Evolutionary conservation across 1,140 invertebrate genomes (phyloP).

Genomic region (Phymorhynchus buccinoides): DNA sequence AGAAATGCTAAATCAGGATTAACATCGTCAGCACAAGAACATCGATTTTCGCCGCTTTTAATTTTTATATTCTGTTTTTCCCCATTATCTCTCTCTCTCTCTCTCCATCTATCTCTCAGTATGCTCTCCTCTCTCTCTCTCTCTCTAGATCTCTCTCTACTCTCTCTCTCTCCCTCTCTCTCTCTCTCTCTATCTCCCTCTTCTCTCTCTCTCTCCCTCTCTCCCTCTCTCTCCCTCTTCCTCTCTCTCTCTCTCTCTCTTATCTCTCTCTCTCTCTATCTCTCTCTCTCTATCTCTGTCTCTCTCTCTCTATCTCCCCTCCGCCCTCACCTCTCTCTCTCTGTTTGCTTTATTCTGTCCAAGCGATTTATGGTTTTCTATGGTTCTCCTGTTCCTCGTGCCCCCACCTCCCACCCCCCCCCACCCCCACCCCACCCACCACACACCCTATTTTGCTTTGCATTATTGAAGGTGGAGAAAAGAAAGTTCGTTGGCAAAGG

Average conservation of each 20-base stretch:
- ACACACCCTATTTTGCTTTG: too few species aligned
- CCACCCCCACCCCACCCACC: too few species aligned
- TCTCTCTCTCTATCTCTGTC: neutral
- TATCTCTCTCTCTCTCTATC: neutral
- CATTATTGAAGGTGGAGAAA: too few species aligned
- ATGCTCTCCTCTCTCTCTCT: neutral
- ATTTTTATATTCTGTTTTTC: too few species aligned
- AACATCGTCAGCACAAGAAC: neutral
- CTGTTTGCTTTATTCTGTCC: neutral
- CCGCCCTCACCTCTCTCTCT: neutral
- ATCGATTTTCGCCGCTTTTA: neutral
- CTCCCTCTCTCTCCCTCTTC: neutral
- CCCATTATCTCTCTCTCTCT: neutral
- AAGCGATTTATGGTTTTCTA: neutral
- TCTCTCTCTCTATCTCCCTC: neutral
- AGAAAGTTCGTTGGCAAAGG: too few species aligned
- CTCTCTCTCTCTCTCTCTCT: neutral
- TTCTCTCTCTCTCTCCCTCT: conserved; percentile 4
- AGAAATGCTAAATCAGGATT: neutral
- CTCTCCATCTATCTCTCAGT: neutral
- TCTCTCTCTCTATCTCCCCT: neutral
- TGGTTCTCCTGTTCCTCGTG: neutral
- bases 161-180: neutral
- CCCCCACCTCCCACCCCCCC: too few species aligned
- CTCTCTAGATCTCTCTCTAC: neutral